phyloP scores from a whole-genome alignment of 2,888 invertebrate genomes.

The Prosapia bicincta region DNA sequence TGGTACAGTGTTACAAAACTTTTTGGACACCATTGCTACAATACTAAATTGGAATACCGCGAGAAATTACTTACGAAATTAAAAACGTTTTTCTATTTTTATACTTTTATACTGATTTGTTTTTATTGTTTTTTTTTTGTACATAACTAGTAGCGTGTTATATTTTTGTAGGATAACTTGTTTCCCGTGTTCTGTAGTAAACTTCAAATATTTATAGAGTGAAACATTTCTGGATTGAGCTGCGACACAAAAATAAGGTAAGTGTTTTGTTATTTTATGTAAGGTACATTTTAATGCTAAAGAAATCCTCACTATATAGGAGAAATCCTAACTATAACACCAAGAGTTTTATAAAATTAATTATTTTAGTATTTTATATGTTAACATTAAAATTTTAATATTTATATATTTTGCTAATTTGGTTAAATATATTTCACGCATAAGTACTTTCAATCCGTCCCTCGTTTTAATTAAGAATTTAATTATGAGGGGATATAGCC shows the following conservation, averaged over 20 bases:
- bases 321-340: no score
- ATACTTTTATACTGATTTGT: neutral
- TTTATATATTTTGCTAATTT: no score
- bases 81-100: neutral
- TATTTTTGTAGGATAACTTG: neutral
- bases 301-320: no score
- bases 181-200: neutral
- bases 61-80: neutral
- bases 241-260: neutral
- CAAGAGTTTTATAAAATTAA: no score
- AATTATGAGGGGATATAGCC: no score
- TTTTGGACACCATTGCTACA: neutral
- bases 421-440: no score
- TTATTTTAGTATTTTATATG: no score
- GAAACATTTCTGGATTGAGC: neutral
- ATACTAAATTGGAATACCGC: neutral
- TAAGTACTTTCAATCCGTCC: no score
- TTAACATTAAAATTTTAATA: no score
- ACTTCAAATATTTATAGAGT: neutral
- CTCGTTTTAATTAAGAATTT: no score
- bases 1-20: neutral
- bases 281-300: no score
- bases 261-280: no score
- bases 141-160: neutral
- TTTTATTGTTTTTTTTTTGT: conserved; percentile 2